Conservation (phyloP, 1,140 invertebrate species). For the Pseudomyrmex dendroicus region DNA sequence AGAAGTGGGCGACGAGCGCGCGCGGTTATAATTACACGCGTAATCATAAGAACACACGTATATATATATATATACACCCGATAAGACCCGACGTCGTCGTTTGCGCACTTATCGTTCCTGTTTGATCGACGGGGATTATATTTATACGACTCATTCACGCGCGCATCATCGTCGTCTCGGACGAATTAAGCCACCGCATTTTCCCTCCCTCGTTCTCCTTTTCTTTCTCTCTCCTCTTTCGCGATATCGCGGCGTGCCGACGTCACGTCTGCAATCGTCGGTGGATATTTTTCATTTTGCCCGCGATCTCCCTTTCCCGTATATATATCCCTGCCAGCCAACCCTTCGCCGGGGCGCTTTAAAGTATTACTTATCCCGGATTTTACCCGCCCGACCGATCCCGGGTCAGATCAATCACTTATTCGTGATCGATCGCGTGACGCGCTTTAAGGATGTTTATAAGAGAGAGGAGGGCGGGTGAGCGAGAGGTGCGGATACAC, state of each 20-base stretch:
- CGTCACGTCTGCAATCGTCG: constrained; percentile 57
- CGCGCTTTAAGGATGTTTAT: constrained; percentile 59
- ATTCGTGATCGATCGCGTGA: constrained; percentile 58
- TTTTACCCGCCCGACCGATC: constrained; percentile 58
- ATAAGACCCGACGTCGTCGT: constrained; percentile 29
- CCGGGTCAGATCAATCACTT: constrained; percentile 58
- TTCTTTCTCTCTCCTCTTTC: background rate
- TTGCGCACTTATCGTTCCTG: constrained; percentile 34
- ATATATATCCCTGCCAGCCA: background rate
- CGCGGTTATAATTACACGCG: constrained; percentile 49
- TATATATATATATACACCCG: background rate
- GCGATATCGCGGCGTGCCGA: constrained; percentile 36
- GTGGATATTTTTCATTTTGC: constrained; percentile 58
- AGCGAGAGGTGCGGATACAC: background rate
- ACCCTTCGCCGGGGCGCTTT: constrained; percentile 39
- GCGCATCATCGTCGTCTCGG: constrained; percentile 2
- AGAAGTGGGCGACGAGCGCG: constrained; percentile 40
- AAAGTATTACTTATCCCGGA: constrained; percentile 59
- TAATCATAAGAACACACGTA: constrained; percentile 46
- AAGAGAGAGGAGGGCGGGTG: background rate
- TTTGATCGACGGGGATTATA: constrained; percentile 18
- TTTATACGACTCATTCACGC: constrained; percentile 22
- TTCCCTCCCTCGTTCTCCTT: background rate
- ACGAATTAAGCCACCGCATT: constrained; percentile 1
- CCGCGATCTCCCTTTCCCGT: background rate